A percentile compares a stretch with the other conserved stretches of the same genome.
Conservation (phyloP, 1,140 invertebrate species). For the Micrasema longulum region DNA sequence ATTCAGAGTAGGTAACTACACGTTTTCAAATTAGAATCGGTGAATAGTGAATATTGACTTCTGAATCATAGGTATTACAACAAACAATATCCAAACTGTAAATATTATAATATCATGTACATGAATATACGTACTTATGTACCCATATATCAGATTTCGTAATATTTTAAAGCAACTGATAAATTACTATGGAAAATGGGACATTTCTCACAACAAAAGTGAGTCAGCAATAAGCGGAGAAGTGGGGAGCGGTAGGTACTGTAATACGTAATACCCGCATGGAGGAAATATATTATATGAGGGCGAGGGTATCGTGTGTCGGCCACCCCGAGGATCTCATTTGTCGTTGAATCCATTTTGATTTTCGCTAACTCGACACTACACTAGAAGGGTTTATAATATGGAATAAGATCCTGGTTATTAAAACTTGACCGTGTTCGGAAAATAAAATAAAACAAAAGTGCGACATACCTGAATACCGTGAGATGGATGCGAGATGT, state of each 20-base stretch:
- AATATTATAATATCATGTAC: too few relatives aligned
- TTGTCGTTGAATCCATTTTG: constrained; percentile 40
- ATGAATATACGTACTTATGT: too few relatives aligned
- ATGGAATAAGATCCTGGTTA: not conserved
- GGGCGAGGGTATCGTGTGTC: constrained; percentile 24
- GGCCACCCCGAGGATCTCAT: constrained; percentile 35
- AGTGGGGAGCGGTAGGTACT: constrained; percentile 8
- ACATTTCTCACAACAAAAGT: constrained; percentile 30
- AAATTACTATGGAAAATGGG: constrained; percentile 22
- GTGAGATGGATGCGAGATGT: constrained; percentile 83
- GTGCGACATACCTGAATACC: constrained; percentile 75
- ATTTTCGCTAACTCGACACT: constrained; percentile 38
- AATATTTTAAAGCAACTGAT: constrained; percentile 25
- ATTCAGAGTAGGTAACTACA: too few relatives aligned
- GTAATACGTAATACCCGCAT: constrained; percentile 25
- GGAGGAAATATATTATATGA: constrained; percentile 26
- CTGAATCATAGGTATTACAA: too few relatives aligned
- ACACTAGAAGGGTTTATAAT: constrained; percentile 15
- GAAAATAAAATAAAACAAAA: not conserved
- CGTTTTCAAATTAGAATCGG: too few relatives aligned
- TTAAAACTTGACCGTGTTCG: not conserved
- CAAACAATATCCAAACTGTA: too few relatives aligned
- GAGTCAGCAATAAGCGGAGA: constrained; percentile 2
- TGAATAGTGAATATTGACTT: too few relatives aligned
- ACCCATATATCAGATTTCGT: constrained; percentile 14